A percentile compares a stretch with the other conserved stretches of the same genome.
phyloP scores from a whole-genome alignment of 2,888 invertebrate species.

The Polyommatus iphigenia region DNA sequence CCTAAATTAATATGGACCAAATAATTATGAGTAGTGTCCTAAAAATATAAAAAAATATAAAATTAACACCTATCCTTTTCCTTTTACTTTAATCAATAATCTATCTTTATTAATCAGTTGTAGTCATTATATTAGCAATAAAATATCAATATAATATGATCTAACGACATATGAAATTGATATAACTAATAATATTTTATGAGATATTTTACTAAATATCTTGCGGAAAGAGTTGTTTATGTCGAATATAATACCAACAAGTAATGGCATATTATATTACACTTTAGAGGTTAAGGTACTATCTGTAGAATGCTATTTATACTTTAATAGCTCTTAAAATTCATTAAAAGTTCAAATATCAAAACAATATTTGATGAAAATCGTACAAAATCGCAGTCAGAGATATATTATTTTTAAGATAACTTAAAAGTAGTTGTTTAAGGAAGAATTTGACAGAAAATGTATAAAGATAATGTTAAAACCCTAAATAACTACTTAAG shows the following conservation, averaged over 20 bases:
- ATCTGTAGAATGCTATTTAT: not conserved
- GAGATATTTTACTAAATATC: not conserved
- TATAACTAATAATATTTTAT: not conserved
- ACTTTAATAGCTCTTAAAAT: not conserved
- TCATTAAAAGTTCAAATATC: not conserved
- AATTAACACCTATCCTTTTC: not conserved
- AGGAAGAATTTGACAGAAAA: no score
- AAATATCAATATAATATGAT: not conserved
- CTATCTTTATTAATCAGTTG: not conserved
- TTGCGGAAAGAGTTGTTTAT: not conserved
- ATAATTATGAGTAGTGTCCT: no score
- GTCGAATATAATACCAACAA: not conserved
- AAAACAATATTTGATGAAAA: not conserved
- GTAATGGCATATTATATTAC: conserved; percentile 12
- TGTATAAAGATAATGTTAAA: no score
- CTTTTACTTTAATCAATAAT: not conserved
- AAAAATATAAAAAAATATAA: no score
- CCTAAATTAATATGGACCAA: no score
- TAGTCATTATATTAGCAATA: not conserved
- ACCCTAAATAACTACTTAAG: no score
- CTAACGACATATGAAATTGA: not conserved
- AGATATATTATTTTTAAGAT: not conserved
- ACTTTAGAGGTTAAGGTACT: conserved; percentile 8
- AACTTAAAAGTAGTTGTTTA: not conserved
- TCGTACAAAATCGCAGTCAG: not conserved